phyloP scores from a whole-genome alignment of 2,797 vertebrate species.

The Typhlichthys subterraneus region DNA sequence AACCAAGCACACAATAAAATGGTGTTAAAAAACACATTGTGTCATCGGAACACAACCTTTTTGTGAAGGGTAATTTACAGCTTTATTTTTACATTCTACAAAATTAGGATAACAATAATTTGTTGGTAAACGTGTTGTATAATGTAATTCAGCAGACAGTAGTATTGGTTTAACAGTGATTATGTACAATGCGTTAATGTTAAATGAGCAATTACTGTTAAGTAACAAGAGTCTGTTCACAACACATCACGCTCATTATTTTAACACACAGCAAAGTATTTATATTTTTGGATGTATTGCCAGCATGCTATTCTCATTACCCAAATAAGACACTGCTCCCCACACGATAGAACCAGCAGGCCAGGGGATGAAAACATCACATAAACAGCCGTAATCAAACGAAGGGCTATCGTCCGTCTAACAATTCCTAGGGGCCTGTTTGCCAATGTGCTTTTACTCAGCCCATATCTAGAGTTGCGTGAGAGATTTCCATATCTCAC shows the following conservation, averaged over 20 bases:
- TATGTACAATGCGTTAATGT: no score
- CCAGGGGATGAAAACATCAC: constrained; percentile 55
- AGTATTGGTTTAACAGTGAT: no score
- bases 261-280: neutral
- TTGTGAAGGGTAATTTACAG: neutral
- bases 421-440: constrained; percentile 68
- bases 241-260: neutral
- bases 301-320: constrained; percentile 48
- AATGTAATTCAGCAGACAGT: neutral
- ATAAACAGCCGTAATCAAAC: constrained; percentile 60
- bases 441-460: constrained; percentile 83
- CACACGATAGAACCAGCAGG: constrained; percentile 51
- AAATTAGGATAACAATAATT: no score
- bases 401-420: constrained; percentile 64
- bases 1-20: constrained; percentile 31
- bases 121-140: neutral
- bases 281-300: neutral
- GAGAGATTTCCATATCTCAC: constrained; percentile 89
- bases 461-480: constrained; percentile 83
- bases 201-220: no score
- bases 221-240: neutral
- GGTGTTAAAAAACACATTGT: constrained; percentile 19
- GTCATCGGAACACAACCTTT: neutral
- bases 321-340: constrained; percentile 44
- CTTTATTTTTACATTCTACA: neutral